A percentile compares a stretch with the other conserved stretches of the same genome.
These are phyloP conservation scores for Escarpia spicata DNA, from an alignment of 2,888 invertebrate genomes.

Conservation along the genomic window DNA sequence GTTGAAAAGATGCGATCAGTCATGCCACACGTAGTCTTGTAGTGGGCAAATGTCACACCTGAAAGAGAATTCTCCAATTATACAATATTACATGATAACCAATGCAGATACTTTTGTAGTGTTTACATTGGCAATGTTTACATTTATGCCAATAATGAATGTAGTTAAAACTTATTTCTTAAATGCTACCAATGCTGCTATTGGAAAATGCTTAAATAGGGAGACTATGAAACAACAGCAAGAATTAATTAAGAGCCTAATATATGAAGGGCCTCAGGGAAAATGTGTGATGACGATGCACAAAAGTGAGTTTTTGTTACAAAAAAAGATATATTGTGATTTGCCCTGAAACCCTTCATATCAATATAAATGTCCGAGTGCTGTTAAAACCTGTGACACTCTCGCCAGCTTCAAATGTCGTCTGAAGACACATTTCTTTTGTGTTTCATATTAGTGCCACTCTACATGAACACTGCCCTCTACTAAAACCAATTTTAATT, in stretches of 20 bases:
- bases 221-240: background rate
- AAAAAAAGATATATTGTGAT: no score
- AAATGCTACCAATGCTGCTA: background rate
- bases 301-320: no score
- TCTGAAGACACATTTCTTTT: no score
- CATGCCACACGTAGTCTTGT: constrained; percentile 37
- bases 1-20: constrained; percentile 40
- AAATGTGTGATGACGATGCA: no score
- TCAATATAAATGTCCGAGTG: no score
- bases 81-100: background rate
- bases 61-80: constrained; percentile 26
- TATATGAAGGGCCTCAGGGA: background rate
- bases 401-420: no score
- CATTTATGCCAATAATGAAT: background rate
- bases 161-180: background rate
- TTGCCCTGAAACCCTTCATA: no score
- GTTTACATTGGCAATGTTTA: background rate
- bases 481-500: no score
- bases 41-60: constrained; percentile 41
- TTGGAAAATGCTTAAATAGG: background rate
- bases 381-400: no score
- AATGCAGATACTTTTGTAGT: no score
- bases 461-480: no score
- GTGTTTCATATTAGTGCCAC: no score
- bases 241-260: background rate